Evolutionary conservation across 2,888 invertebrate species (phyloP).

Genomic region (Cyclophora albipunctata): DNA sequence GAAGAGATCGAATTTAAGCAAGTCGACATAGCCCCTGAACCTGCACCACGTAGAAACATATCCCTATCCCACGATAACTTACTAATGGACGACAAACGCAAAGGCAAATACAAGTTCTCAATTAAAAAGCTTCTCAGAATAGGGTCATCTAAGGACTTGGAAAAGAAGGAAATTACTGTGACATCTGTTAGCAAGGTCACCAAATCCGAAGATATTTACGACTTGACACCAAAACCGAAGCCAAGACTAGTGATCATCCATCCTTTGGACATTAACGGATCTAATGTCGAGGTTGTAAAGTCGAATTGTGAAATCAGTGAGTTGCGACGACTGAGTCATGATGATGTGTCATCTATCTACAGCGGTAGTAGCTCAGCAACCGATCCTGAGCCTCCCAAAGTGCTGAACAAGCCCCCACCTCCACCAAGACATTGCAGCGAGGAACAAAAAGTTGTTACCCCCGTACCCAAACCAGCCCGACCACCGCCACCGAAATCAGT

Average conservation of each 20-base stretch:
- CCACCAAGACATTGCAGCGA: conserved; percentile 79
- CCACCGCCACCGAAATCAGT: conserved; percentile 85
- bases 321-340: conserved; percentile 57
- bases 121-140: conserved; percentile 88
- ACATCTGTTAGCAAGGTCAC: conserved; percentile 60
- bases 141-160: conserved; percentile 82
- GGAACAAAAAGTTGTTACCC: conserved; percentile 67
- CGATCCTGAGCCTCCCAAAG: conserved; percentile 56
- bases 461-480: conserved; percentile 78
- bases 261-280: conserved; percentile 88
- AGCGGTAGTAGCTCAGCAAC: conserved; percentile 57
- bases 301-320: conserved; percentile 63
- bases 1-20: conserved; percentile 54
- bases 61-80: conserved; percentile 86
- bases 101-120: conserved; percentile 83
- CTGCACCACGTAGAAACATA: conserved; percentile 80
- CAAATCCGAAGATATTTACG: conserved; percentile 72
- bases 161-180: conserved; percentile 70
- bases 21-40: conserved; percentile 72
- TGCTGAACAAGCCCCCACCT: conserved; percentile 81
- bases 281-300: conserved; percentile 85
- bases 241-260: conserved; percentile 90
- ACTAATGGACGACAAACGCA: conserved; percentile 77
- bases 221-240: conserved; percentile 78
- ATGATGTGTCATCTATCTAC: conserved; percentile 73